A percentile compares a stretch with the other conserved stretches of the same genome.
Conservation (phyloP, 2,113 vertebrate species). For the Anoura caudifer region DNA sequence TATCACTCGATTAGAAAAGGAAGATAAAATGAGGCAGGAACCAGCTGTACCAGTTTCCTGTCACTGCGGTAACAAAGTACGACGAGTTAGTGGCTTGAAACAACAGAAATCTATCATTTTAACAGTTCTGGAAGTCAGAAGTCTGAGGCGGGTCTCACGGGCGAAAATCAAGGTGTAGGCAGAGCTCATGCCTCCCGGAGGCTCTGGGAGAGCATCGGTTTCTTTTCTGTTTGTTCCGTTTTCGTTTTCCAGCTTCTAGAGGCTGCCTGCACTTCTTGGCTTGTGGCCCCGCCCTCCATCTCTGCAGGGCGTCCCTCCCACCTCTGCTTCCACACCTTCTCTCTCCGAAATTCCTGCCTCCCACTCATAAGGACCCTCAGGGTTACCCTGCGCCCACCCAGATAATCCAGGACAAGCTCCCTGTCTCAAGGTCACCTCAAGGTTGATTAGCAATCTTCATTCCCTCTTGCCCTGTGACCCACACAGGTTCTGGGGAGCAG, state of each 20-base stretch:
- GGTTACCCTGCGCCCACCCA: neutral
- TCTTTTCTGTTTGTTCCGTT: neutral
- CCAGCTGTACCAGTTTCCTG: neutral
- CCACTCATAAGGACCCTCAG: neutral
- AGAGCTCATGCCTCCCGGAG: neutral
- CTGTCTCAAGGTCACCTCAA: neutral
- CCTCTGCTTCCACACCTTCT: neutral
- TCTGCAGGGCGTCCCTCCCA: neutral
- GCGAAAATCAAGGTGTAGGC: neutral
- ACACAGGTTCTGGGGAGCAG: neutral
- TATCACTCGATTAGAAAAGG: neutral
- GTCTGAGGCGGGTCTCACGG: neutral
- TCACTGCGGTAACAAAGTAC: neutral
- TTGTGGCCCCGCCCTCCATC: rapidly evolving
- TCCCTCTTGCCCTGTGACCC: neutral
- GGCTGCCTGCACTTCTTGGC: neutral
- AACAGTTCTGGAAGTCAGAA: neutral
- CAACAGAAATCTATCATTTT: neutral
- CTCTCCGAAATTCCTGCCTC: neutral
- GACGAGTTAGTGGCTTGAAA: neutral
- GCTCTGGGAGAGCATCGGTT: neutral
- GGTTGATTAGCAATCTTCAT: neutral
- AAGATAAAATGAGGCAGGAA: neutral
- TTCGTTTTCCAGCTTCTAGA: neutral
- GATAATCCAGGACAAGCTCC: neutral